Base-by-base conservation (phyloP, 2,888 invertebrate genomes). In the Smittia aterrima region DNA sequence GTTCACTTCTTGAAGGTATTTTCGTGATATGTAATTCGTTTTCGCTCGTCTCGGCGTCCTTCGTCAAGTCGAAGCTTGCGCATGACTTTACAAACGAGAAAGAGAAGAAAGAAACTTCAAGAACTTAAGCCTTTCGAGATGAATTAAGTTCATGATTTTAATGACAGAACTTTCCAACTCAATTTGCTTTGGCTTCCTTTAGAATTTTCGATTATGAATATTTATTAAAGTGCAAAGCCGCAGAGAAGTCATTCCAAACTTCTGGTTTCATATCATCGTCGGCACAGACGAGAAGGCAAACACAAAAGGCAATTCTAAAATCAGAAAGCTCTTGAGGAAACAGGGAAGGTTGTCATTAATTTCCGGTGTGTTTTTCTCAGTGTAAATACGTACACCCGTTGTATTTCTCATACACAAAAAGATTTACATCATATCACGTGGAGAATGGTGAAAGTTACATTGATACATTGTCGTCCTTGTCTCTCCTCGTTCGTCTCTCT, bases 371-470 rank as follows among this genome's bases (percentile, higher is more conserved):
- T 32, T 53, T 72, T 32, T n/a, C n/a, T n/a, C n/a, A n/a, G n/a
- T n/a, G 38, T 20, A 72, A n/a, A n/a, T 72, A 72, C 58, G 58
- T 72, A 54, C 72, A 58, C 53, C 70, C 70, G n/a, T 68, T 70
- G 53, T 54, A 25, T 25, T 70, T 24, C n/a, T n/a, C n/a, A n/a
- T n/a, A n/a, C n/a, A n/a, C n/a, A n/a, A n/a, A n/a, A n/a, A n/a
- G n/a, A n/a, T n/a, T n/a, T n/a, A n/a, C n/a, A n/a, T 70, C 53
- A 3, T 70, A 27, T 72, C 72, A 72, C 72, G 72, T 72, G 72
- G 72, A 40, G 24, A 58, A 40, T 72, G 72, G 72, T 22, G 24
- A 58, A 40, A 38, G 32, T 72, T 72, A 72, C 58, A 72, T 7
- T 20, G 6, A 6, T 0, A 1, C 18, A 32, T 13, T 16, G 72